Evolutionary conservation across 2,113 vertebrate genomes (phyloP).

Genomic region (Willisornis vidua): DNA sequence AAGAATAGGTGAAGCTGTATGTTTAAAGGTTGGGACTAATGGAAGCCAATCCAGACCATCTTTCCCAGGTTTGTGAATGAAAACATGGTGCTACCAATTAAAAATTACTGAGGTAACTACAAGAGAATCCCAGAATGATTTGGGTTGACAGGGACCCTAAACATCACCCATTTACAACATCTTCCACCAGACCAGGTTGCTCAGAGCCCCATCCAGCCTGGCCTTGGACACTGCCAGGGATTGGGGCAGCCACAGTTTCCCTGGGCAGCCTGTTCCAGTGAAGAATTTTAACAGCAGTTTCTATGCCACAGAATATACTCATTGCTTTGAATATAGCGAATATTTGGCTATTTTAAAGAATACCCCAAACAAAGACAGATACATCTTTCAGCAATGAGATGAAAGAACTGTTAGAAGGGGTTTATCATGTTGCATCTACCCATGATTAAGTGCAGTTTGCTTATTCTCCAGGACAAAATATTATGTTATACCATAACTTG

Average conservation of each 20-base stretch:
- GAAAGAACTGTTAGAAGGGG: neutral
- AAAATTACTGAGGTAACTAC: neutral
- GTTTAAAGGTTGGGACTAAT: neutral
- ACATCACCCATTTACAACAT: neutral
- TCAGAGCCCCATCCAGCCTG: neutral
- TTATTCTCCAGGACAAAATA: neutral
- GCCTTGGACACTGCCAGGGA: neutral
- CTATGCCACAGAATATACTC: neutral
- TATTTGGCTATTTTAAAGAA: neutral
- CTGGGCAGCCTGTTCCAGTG: neutral
- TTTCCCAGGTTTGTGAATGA: neutral
- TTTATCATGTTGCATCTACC: neutral
- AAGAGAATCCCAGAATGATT: neutral
- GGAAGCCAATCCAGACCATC: neutral
- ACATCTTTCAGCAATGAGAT: neutral
- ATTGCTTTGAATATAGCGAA: neutral
- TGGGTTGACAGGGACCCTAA: neutral
- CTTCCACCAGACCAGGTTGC: neutral
- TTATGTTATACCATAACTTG: rapidly evolving
- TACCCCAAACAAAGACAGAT: neutral
- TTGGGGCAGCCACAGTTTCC: neutral
- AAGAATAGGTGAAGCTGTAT: neutral
- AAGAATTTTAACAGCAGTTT: neutral
- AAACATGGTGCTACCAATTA: neutral
- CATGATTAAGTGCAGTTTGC: neutral